Conservation (phyloP, 2,113 vertebrate genomes). For the Cranoglanis bouderius region DNA sequence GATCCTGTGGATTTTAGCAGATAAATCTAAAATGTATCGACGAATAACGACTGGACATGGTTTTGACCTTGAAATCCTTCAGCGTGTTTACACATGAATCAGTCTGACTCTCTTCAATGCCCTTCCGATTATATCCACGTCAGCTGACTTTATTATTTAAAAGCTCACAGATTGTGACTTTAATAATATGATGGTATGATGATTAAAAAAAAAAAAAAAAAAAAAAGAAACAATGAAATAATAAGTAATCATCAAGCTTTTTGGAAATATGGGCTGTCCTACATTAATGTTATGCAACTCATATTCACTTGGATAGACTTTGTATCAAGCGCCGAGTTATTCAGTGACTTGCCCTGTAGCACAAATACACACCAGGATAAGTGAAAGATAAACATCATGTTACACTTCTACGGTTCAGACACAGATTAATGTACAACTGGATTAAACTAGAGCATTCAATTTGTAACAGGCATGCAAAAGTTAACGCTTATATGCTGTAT, state of each 20-base stretch:
- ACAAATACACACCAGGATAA: background rate
- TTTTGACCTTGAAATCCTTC: background rate
- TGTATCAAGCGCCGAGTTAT: background rate
- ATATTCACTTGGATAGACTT: background rate
- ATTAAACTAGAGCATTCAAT: background rate
- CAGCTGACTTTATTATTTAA: background rate
- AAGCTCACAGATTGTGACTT: background rate
- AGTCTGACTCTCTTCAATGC: background rate
- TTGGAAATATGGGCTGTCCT: background rate
- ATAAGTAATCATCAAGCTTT: background rate
- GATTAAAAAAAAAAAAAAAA: too few relatives aligned
- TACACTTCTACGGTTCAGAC: background rate
- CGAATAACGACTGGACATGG: background rate
- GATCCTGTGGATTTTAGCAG: background rate
- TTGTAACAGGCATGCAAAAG: background rate
- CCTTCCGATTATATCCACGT: background rate
- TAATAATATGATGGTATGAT: background rate
- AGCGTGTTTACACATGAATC: constrained; percentile 9
- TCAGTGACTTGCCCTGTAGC: background rate
- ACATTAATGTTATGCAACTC: background rate
- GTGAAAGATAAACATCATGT: background rate
- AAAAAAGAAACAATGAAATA: background rate
- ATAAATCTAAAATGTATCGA: background rate
- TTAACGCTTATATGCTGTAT: background rate
- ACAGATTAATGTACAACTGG: background rate